Evolutionary conservation across 2,797 vertebrate genomes (phyloP).

Genomic region (Mormyrops boulengeri): DNA sequence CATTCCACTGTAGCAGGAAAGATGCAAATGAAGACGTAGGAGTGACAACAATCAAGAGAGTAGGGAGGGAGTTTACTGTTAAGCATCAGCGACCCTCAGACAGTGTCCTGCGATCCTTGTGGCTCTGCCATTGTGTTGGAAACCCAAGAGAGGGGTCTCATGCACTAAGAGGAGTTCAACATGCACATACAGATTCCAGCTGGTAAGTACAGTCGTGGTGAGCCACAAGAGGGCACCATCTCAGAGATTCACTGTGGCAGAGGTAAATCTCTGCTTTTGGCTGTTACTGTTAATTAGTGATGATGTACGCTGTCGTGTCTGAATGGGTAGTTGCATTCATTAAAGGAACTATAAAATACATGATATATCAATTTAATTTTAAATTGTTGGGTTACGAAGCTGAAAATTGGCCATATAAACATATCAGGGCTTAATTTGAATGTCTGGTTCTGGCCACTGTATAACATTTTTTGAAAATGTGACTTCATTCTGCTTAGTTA

Average conservation of each 20-base stretch:
- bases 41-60: neutral
- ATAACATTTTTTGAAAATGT: neutral
- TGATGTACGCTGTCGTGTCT: neutral
- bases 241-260: neutral
- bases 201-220: neutral
- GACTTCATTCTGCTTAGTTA: neutral
- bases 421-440: neutral
- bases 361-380: neutral
- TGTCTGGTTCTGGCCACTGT: neutral
- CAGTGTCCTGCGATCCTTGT: neutral
- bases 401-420: neutral
- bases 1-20: constrained; percentile 29
- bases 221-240: neutral
- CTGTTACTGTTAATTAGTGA: constrained; percentile 8
- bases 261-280: neutral
- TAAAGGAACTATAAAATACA: neutral
- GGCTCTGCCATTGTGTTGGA: neutral
- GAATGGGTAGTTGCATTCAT: neutral
- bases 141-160: neutral
- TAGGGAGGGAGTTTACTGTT: neutral
- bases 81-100: neutral
- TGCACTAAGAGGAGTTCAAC: neutral
- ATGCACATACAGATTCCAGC: neutral
- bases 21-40: constrained; percentile 14
- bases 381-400: neutral